phyloP scores from a whole-genome alignment of 1,140 invertebrate species.

The Halyomorpha halys region DNA sequence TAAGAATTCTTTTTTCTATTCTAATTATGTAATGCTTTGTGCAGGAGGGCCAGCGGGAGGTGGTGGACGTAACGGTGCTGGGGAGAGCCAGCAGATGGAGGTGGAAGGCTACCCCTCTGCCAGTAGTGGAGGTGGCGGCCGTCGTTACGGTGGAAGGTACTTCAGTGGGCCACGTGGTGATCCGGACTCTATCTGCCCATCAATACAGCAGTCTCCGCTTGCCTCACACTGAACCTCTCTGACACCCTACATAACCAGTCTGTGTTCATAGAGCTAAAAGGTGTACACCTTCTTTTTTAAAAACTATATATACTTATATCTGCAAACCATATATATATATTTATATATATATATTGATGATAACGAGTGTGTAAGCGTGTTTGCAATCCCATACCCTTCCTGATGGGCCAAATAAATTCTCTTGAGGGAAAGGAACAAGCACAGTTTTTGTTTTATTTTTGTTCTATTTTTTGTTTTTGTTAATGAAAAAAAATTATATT shows the following conservation, averaged over 20 bases:
- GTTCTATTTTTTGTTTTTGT: slow-evolving; percentile 16
- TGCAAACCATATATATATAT: slow-evolving; percentile 8
- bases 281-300: neutral
- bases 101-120: neutral
- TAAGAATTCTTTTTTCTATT: neutral
- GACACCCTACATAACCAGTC: neutral
- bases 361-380: slow-evolving; percentile 10
- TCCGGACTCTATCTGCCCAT: slow-evolving; percentile 5
- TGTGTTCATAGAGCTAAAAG: slow-evolving; percentile 9
- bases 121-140: neutral
- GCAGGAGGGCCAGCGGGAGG: neutral
- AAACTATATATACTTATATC: neutral
- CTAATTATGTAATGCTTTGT: neutral
- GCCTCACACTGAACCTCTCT: slow-evolving; percentile 4
- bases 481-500: neutral
- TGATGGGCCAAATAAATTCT: slow-evolving; percentile 10
- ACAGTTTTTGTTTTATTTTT: slow-evolving; percentile 20
- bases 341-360: slow-evolving; percentile 11
- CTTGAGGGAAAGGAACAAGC: neutral
- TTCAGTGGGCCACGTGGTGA: neutral
- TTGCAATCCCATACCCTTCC: slow-evolving; percentile 6
- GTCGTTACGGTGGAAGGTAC: neutral
- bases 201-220: slow-evolving; percentile 13
- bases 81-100: slow-evolving; percentile 14
- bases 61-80: neutral